Conservation (phyloP, 2,113 vertebrate genomes). For the Burhinus bistriatus region DNA sequence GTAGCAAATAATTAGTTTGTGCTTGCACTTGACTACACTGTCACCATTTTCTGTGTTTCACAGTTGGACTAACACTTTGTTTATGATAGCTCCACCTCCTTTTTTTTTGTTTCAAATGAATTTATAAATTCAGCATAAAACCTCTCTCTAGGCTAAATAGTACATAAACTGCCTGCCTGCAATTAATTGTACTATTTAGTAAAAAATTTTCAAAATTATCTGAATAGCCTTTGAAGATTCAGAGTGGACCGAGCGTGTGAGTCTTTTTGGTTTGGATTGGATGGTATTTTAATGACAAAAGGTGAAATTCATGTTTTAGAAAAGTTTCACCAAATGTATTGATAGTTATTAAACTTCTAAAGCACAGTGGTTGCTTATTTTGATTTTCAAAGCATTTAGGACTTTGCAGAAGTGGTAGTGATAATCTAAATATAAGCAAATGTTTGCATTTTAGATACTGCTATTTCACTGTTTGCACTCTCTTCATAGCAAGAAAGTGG, state of each 20-base stretch:
- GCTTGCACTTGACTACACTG: neutral
- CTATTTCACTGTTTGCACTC: neutral
- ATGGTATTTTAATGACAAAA: neutral
- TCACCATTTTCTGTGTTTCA: neutral
- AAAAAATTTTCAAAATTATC: neutral
- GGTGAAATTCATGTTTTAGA: neutral
- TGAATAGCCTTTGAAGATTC: neutral
- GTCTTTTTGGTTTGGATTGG: neutral
- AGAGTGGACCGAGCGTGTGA: neutral
- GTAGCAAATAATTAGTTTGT: neutral
- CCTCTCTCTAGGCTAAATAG: neutral
- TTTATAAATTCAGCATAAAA: neutral
- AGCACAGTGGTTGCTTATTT: neutral
- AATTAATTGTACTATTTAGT: neutral
- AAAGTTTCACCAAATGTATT: neutral
- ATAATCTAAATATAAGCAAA: neutral
- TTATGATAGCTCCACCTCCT: neutral
- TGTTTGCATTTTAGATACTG: neutral
- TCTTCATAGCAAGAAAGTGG: neutral
- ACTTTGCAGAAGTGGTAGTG: neutral
- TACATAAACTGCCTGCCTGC: neutral
- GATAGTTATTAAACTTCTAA: neutral
- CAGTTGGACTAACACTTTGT: neutral
- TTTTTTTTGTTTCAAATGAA: neutral
- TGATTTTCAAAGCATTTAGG: neutral